Evolutionary conservation across 2,113 vertebrate genomes (phyloP).

Genomic region (Carassius auratus): DNA sequence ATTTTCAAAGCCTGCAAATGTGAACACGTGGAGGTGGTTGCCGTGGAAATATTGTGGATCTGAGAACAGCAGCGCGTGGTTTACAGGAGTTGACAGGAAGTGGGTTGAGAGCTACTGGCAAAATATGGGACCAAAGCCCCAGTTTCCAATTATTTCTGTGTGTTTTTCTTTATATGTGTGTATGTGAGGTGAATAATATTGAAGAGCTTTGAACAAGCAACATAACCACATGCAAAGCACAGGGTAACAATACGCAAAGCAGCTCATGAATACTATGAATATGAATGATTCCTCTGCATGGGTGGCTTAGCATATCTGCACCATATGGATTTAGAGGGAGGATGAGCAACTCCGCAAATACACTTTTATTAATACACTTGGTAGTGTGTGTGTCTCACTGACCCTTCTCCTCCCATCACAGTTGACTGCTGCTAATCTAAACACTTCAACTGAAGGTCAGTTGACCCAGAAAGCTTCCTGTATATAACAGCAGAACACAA

Average conservation of each 20-base stretch:
- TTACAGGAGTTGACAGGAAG: conserved; percentile 1
- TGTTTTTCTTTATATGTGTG: background rate
- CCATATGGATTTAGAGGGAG: background rate
- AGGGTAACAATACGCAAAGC: conserved; percentile 14
- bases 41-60: conserved; percentile 49
- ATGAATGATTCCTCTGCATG: background rate
- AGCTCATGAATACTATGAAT: conserved; percentile 15
- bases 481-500: conserved; percentile 15
- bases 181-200: no score
- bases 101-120: background rate
- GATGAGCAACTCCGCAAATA: conserved; percentile 34
- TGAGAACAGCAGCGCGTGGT: background rate
- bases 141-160: background rate
- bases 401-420: background rate
- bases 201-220: background rate
- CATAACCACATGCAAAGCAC: background rate
- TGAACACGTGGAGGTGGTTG: conserved; percentile 32
- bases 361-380: conserved; percentile 9
- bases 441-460: conserved; percentile 25
- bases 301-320: background rate
- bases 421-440: background rate
- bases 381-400: background rate
- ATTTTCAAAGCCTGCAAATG: background rate
- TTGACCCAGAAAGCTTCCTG: conserved; percentile 19
- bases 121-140: background rate